phyloP scores from a whole-genome alignment of 2,888 invertebrate species.

The Helobdella robusta region DNA sequence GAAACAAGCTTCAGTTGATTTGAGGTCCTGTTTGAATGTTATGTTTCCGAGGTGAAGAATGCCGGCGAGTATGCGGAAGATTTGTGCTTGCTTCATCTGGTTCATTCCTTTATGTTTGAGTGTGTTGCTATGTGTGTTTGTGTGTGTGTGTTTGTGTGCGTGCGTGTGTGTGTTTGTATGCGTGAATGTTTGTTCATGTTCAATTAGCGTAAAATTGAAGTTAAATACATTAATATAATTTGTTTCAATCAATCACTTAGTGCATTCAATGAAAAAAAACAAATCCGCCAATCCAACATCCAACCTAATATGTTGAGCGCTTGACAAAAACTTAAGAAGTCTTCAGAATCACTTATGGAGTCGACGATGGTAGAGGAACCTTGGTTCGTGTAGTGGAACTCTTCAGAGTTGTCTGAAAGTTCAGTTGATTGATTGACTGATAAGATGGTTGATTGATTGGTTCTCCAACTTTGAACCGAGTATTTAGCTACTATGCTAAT shows the following conservation, averaged over 20 bases:
- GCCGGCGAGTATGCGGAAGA: slow-evolving; percentile 75
- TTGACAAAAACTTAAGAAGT: slow-evolving; percentile 68
- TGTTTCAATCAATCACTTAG: neutral
- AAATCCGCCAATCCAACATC: too few species aligned
- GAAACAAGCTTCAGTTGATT: slow-evolving; percentile 61
- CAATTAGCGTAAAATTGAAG: neutral
- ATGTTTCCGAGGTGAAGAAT: slow-evolving; percentile 90
- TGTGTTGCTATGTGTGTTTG: neutral
- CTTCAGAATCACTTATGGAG: slow-evolving; percentile 71
- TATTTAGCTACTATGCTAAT: too few species aligned
- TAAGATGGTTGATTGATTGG: neutral
- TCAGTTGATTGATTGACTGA: too few species aligned
- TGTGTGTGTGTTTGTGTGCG: neutral
- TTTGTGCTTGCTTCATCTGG: slow-evolving; percentile 64
- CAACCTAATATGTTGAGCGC: slow-evolving; percentile 63
- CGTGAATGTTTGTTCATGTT: too few species aligned
- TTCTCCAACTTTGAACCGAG: neutral
- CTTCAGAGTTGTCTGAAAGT: slow-evolving; percentile 62
- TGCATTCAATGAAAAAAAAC: too few species aligned
- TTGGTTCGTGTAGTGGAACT: slow-evolving; percentile 57
- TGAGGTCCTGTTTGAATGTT: slow-evolving; percentile 52
- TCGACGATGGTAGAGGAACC: slow-evolving; percentile 73
- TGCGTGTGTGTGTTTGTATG: neutral
- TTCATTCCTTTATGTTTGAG: slow-evolving; percentile 59
- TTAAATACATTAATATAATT: neutral